Base-by-base conservation (phyloP, 2,113 vertebrate species). In the Loxodonta africana region DNA sequence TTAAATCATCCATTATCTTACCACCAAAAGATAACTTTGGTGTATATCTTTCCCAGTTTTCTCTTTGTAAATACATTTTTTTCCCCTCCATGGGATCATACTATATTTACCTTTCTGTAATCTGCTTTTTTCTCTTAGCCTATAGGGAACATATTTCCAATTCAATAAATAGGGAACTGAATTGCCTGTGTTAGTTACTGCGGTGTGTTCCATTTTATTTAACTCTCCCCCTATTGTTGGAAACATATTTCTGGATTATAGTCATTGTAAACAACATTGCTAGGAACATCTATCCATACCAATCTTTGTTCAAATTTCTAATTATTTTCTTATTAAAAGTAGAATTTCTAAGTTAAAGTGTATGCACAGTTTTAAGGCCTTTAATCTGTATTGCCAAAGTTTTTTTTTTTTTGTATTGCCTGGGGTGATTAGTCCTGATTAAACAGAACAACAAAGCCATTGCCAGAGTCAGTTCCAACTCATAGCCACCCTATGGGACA, bases 221-320 rank as follows among this genome's bases (percentile, higher is more conserved):
- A 90, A 69, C 20, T 62, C 37, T 88, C 87, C 26, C 30, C 12
- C 41, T 84, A 41, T 46, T 63, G 37, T 73, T 85, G 57, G 48
- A 82, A 87, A 65, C 4, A 41, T 88, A 77, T 63, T 94, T 96
- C 80, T 73, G 94, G 74, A 51, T 76, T 84, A 12, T 92, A 95
- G 71, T 88, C 73, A 85, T 51, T 85, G 17, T 37, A 83, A 96
- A 69, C 48, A 74, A 85, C 37, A 85, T 28, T 83, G 65, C 37
- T 92, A 87, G 67, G 71, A 74, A 76, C 28, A 91, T n/a, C 18
- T 62, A 71, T 69, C 15, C 51, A 26, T 80, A 63, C 48, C 53
- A 87, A 63, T 84, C 80, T 91, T 90, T 86, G 46, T 77, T 18
- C 14, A 94, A 53, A 88, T 63, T 67, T 91, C 30, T 62, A 83